phyloP scores from a whole-genome alignment of 2,797 vertebrate genomes.

The Propithecus deckenii region DNA sequence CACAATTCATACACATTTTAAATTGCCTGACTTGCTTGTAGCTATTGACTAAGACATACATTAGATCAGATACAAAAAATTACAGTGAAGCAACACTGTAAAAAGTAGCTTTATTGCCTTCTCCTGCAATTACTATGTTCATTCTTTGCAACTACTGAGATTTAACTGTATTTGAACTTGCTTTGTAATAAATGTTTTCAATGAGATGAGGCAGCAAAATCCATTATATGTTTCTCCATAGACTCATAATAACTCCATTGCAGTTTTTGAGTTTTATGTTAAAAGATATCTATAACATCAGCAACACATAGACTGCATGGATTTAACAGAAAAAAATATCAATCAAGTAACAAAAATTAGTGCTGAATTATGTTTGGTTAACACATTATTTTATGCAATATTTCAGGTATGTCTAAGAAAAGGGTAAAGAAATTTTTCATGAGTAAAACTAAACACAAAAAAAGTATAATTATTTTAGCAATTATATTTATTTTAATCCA shows the following conservation, averaged over 20 bases:
- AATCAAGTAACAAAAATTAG: background rate
- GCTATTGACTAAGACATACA: conserved; percentile 51
- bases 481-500: background rate
- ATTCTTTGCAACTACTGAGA: conserved; percentile 54
- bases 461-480: background rate
- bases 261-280: background rate
- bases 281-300: background rate
- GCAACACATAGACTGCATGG: background rate
- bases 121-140: conserved; percentile 57
- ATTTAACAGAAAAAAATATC: background rate
- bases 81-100: conserved; percentile 38
- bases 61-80: conserved; percentile 52
- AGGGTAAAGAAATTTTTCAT: background rate
- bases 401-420: background rate
- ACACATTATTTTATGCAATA: background rate
- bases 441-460: background rate
- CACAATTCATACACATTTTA: conserved; percentile 27
- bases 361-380: background rate
- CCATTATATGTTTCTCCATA: background rate
- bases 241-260: background rate
- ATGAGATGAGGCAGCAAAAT: background rate
- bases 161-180: background rate
- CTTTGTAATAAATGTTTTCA: conserved; percentile 41
- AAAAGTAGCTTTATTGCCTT: conserved; percentile 55
- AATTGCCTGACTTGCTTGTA: conserved; percentile 65